Percentiles rank a stretch among this genome's conserved stretches.
Conservation (phyloP, 2,888 invertebrate genomes). For the Willowsia nigromaculata region DNA sequence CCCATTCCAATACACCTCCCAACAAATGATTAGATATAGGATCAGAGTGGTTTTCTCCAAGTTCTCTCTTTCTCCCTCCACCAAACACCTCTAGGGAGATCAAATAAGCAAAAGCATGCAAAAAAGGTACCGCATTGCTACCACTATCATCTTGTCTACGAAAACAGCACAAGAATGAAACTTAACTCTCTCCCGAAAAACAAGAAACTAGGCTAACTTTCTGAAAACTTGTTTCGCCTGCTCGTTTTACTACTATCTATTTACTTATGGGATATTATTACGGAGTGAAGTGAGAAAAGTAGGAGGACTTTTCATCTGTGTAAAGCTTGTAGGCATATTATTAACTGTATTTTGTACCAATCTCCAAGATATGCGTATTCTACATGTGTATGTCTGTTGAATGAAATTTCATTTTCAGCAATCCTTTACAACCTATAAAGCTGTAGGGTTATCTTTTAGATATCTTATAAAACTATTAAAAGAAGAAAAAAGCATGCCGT, state of each 20-base stretch:
- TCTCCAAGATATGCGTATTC: too few species aligned
- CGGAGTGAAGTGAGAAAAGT: slow-evolving; percentile 8
- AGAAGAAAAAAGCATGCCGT: not conserved
- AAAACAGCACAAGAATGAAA: slow-evolving; percentile 1
- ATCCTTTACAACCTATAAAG: not conserved
- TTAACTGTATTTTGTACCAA: too few species aligned
- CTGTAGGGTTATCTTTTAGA: too few species aligned
- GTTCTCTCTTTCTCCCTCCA: not conserved
- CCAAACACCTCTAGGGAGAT: slow-evolving; percentile 53
- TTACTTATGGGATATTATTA: slow-evolving; percentile 3
- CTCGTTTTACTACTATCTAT: not conserved
- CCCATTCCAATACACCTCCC: not conserved
- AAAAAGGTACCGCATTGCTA: slow-evolving; percentile 1
- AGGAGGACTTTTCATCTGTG: not conserved
- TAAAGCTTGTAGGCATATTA: not conserved
- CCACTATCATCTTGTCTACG: not conserved
- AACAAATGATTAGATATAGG: not conserved
- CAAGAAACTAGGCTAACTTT: slow-evolving; percentile 56
- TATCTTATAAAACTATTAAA: not conserved
- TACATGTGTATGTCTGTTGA: not conserved
- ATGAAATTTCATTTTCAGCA: not conserved
- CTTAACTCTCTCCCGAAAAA: not conserved
- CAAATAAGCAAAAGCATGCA: slow-evolving; percentile 48
- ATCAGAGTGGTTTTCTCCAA: not conserved
- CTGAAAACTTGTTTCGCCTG: slow-evolving; percentile 9